phyloP scores from a whole-genome alignment of 2,797 vertebrate species.

The Pangasius sanitwongsei region DNA sequence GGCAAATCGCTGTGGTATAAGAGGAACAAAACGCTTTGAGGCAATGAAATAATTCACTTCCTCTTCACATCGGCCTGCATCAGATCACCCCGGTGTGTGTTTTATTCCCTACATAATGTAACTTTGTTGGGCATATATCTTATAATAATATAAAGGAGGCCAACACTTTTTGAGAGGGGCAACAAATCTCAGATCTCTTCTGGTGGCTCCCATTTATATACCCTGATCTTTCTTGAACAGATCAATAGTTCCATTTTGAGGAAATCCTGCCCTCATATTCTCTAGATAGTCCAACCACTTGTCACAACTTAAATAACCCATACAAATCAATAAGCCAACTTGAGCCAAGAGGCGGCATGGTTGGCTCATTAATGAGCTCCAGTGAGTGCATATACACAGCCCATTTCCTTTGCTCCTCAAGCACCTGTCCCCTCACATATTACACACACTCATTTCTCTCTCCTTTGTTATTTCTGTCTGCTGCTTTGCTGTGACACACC shows the following conservation, averaged over 20 bases:
- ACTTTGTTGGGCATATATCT: conserved; percentile 10
- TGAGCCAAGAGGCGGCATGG: conserved; percentile 66
- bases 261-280: conserved; percentile 72
- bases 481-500: conserved; percentile 40
- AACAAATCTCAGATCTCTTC: conserved; percentile 29
- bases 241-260: conserved; percentile 77
- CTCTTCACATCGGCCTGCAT: background rate
- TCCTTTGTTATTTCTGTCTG: conserved; percentile 55
- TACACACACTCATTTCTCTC: conserved; percentile 53
- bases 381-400: conserved; percentile 63
- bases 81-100: background rate
- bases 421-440: conserved; percentile 52
- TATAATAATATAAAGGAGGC: conserved; percentile 10
- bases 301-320: conserved; percentile 73
- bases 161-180: conserved; percentile 11
- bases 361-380: conserved; percentile 71
- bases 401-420: conserved; percentile 48
- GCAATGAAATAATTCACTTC: background rate
- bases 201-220: conserved; percentile 65
- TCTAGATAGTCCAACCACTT: conserved; percentile 72
- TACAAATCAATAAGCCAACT: conserved; percentile 77
- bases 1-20: background rate
- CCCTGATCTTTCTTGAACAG: conserved; percentile 62
- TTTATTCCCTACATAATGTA: background rate
- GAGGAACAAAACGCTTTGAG: background rate